Evolutionary conservation across 1,140 invertebrate genomes (phyloP).

Genomic region (Hyles vespertilio): DNA sequence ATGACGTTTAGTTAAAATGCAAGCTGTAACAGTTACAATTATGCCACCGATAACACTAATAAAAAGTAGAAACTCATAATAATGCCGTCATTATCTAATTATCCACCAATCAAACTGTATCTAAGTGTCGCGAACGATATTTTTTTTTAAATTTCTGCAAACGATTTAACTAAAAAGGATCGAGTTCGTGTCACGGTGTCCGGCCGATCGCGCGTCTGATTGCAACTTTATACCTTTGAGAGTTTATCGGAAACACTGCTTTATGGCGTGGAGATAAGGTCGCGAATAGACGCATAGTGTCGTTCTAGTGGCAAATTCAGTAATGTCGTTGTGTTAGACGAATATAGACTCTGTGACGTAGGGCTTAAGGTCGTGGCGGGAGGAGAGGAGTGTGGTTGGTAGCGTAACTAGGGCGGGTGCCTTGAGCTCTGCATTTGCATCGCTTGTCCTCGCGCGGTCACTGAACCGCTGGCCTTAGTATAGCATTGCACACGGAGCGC

Average conservation of each 20-base stretch:
- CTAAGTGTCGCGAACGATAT: background rate
- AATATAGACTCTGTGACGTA: constrained; percentile 17
- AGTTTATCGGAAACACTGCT: background rate
- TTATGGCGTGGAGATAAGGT: background rate
- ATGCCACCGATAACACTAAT: no score
- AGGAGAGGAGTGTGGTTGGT: constrained; percentile 16
- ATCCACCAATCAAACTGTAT: constrained; percentile 1
- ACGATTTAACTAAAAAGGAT: constrained; percentile 37
- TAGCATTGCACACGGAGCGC: constrained; percentile 21
- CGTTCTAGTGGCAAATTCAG: background rate
- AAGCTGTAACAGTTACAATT: no score
- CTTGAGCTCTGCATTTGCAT: constrained; percentile 43
- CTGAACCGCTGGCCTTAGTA: constrained; percentile 28
- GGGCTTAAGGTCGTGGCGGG: constrained; percentile 14
- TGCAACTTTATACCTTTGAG: background rate
- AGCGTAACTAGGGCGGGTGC: constrained; percentile 36
- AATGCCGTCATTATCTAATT: constrained; percentile 2
- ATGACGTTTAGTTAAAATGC: no score
- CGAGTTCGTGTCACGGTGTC: constrained; percentile 33
- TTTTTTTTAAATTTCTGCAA: constrained; percentile 23
- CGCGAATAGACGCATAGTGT: background rate
- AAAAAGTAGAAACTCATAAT: background rate
- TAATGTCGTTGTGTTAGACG: constrained; percentile 10
- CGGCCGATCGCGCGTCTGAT: constrained; percentile 21
- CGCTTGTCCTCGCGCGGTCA: constrained; percentile 36